Evolutionary conservation across 1,140 invertebrate species (phyloP), one percentile per base, ranked within the genome.

Genomic region (Amphibalanus amphitrite): DNA sequence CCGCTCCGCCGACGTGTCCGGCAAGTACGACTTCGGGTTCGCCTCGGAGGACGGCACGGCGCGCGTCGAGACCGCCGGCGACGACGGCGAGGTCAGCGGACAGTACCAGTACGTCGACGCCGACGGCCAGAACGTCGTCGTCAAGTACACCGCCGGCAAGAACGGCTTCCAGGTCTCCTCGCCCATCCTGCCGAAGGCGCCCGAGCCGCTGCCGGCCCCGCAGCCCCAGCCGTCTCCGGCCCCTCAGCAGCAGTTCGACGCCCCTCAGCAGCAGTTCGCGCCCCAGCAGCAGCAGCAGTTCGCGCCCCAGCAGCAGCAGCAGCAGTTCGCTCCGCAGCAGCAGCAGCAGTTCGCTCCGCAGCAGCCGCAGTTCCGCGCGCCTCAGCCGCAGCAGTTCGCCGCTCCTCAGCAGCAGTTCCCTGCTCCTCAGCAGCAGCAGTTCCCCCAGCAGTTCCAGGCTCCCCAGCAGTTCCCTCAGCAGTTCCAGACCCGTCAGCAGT

Each of bases 121-220:
- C 75, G 77, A 84, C 40, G 81, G 81, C n/a, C 77, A 76, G 73
- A 78, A 85, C 29, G 80, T 85, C 74, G 79, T 81, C 69, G 81
- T 82, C 75, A 81, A 84, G 75, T 83, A 82, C 76, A 78, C 81
- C 40, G 82, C 82, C 73, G 81, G 81, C 71, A 76, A 74, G 70
- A 74, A 76, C 13, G 85, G 85, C 72, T 85, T 83, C 80, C 83
- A 84, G 69, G 84, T 82, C 29, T 81, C 81, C 71, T 78, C 77
- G 75, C 82, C 82, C 73, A 80, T 80, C 74, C 81, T 85, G 26
- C 79, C 84, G 64, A 78, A 79, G 69, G 83, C 80, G n/a, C 76
- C 76, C 6, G 69, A n/a, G 29, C 26, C 69, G 40, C 59, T 59
- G 47, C 47, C 47, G 10, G 20, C 17, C 17, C 47, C 47, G 10